Evolutionary conservation across 2,797 vertebrate species (phyloP).

Genomic region (Champsocephalus gunnari): DNA sequence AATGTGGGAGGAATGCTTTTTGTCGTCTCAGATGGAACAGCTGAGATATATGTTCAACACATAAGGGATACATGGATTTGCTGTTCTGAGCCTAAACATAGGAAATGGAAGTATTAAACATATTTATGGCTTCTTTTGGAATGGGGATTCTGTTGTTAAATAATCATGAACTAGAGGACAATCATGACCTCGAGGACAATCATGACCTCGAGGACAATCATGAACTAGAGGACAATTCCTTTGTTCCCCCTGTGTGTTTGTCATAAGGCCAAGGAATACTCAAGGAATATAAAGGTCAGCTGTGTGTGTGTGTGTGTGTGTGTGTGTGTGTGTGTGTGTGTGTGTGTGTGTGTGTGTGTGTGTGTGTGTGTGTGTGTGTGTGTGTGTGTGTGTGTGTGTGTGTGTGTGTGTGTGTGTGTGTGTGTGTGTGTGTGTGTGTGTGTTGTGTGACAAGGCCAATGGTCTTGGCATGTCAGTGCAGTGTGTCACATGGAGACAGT

Average conservation of each 20-base stretch:
- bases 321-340: slow-evolving; percentile 18
- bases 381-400: slow-evolving; percentile 24
- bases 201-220: no score
- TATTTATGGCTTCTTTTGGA: background rate
- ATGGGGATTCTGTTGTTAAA: no score
- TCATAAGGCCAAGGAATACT: no score
- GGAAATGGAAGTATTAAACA: background rate
- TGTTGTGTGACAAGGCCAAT: slow-evolving; percentile 51
- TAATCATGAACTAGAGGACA: no score
- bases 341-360: slow-evolving; percentile 33
- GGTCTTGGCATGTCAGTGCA: slow-evolving; percentile 76
- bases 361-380: slow-evolving; percentile 23
- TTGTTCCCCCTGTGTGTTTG: no score
- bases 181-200: no score
- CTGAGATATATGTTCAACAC: slow-evolving; percentile 19
- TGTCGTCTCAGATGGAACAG: slow-evolving; percentile 43
- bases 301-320: slow-evolving; percentile 22
- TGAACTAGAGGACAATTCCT: no score
- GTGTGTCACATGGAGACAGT: slow-evolving; percentile 77
- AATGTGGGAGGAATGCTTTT: slow-evolving; percentile 47
- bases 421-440: slow-evolving; percentile 22
- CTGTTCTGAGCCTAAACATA: no score
- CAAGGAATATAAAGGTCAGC: no score
- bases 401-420: slow-evolving; percentile 18
- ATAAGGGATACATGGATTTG: background rate